phyloP scores from a whole-genome alignment of 2,113 vertebrate genomes.

The Nanorana parkeri region DNA sequence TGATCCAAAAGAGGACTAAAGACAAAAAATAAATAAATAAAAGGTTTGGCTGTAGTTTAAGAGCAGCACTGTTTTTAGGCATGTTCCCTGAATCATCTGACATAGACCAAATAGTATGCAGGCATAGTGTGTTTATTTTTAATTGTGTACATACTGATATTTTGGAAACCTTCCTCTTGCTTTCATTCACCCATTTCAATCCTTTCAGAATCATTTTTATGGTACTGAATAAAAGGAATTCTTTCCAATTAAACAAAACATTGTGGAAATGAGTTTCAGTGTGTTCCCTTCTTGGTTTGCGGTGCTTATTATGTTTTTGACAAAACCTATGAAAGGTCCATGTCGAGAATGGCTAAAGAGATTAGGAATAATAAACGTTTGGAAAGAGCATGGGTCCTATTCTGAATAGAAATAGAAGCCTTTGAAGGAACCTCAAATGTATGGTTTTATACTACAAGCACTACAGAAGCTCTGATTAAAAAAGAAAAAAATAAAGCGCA shows the following conservation, averaged over 20 bases:
- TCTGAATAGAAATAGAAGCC: no score
- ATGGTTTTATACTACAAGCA: no score
- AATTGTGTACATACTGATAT: slow-evolving; percentile 30
- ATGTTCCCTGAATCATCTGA: background rate
- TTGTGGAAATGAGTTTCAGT: slow-evolving; percentile 18
- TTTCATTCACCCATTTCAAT: slow-evolving; percentile 10
- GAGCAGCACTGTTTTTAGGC: slow-evolving; percentile 14
- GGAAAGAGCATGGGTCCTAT: background rate
- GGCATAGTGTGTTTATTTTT: slow-evolving; percentile 33
- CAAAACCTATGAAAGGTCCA: background rate
- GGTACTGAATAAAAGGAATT: slow-evolving; percentile 16
- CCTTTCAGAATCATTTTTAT: slow-evolving; percentile 22
- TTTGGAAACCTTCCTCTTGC: slow-evolving; percentile 26
- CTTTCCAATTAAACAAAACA: slow-evolving; percentile 23
- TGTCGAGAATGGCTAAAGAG: background rate
- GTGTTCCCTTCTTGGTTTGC: background rate
- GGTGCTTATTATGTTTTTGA: background rate
- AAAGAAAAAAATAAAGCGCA: no score
- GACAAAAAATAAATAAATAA: no score
- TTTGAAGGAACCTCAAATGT: no score
- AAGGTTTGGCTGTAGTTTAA: no score
- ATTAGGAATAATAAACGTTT: background rate
- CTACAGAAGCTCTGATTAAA: no score
- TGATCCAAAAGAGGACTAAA: no score
- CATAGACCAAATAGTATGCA: background rate